Percentiles rank a stretch among this genome's conserved stretches.
Conservation (phyloP, 2,888 invertebrate genomes). For the Yponomeuta malinellus region DNA sequence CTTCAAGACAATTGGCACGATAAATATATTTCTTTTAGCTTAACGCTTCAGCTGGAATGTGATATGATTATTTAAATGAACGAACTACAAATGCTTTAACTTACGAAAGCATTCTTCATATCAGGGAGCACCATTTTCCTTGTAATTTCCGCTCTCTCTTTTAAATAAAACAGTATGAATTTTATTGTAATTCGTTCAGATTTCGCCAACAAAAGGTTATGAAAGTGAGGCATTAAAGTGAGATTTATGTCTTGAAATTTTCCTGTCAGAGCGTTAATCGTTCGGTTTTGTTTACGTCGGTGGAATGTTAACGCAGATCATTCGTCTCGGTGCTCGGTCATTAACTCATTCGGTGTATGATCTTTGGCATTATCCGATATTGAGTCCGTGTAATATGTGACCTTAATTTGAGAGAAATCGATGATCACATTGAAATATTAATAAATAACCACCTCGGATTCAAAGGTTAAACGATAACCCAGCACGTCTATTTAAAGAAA, state of each 20-base stretch:
- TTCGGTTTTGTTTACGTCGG: conserved; percentile 26
- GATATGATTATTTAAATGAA: background rate
- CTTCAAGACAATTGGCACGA: no score
- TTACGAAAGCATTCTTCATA: background rate
- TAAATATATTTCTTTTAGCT: background rate
- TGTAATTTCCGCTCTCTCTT: conserved; percentile 10
- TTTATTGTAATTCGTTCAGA: conserved; percentile 1
- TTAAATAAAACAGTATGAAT: conserved; percentile 3
- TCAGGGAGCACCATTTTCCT: background rate
- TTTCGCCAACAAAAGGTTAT: conserved; percentile 21
- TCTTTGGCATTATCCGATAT: conserved; percentile 13
- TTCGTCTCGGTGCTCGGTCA: conserved; percentile 11
- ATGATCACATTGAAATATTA: conserved; percentile 23
- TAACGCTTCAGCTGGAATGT: background rate
- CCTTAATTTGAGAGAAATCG: conserved; percentile 33
- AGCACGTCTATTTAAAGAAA: background rate
- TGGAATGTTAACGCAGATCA: conserved; percentile 12
- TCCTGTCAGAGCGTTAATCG: conserved; percentile 36
- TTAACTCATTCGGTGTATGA: conserved; percentile 11
- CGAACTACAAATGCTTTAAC: background rate
- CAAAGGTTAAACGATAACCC: conserved; percentile 1
- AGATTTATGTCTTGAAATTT: conserved; percentile 57
- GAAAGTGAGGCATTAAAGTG: conserved; percentile 36
- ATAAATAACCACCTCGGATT: background rate
- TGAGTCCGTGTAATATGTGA: conserved; percentile 6